phyloP scores from a whole-genome alignment of 2,797 vertebrate species.

The Bovichtus diacanthus region DNA sequence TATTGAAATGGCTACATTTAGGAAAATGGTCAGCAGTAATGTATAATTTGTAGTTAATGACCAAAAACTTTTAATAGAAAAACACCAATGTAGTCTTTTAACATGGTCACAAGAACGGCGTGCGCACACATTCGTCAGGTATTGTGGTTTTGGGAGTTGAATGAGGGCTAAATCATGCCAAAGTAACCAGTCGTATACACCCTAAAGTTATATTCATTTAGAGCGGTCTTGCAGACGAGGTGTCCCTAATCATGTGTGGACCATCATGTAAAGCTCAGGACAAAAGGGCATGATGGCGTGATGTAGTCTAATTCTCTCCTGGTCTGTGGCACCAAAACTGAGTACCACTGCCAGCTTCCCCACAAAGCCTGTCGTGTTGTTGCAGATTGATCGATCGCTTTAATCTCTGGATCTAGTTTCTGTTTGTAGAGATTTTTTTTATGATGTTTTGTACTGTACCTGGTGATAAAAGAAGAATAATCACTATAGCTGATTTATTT shows the following conservation, averaged over 20 bases:
- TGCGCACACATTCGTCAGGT: conserved; percentile 9
- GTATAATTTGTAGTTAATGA: conserved; percentile 22
- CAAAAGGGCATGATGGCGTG: conserved; percentile 19
- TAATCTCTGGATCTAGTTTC: conserved; percentile 61
- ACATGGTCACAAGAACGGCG: not conserved
- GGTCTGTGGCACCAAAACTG: conserved; percentile 22
- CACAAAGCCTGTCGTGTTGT: conserved; percentile 35
- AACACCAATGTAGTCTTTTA: conserved; percentile 2
- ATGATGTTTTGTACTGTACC: conserved; percentile 77
- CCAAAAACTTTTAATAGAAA: conserved; percentile 1
- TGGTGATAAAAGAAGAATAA: conserved; percentile 58
- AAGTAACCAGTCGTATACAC: conserved; percentile 48
- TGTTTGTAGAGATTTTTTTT: conserved; percentile 43
- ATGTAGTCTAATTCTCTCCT: conserved; percentile 35
- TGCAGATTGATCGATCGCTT: conserved; percentile 45
- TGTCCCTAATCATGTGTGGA: conserved; percentile 23
- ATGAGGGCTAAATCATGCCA: conserved; percentile 54
- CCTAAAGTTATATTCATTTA: conserved; percentile 22
- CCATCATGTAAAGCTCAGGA: conserved; percentile 63
- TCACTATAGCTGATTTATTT: conserved; percentile 83
- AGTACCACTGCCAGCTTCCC: conserved; percentile 38
- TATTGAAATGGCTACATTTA: not conserved
- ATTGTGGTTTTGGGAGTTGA: conserved; percentile 38
- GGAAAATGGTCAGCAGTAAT: conserved; percentile 29
- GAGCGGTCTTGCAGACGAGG: conserved; percentile 32